These are phyloP conservation scores for Puntigrus tetrazona DNA, from an alignment of 2,113 vertebrate genomes.

Conservation along the genomic window DNA sequence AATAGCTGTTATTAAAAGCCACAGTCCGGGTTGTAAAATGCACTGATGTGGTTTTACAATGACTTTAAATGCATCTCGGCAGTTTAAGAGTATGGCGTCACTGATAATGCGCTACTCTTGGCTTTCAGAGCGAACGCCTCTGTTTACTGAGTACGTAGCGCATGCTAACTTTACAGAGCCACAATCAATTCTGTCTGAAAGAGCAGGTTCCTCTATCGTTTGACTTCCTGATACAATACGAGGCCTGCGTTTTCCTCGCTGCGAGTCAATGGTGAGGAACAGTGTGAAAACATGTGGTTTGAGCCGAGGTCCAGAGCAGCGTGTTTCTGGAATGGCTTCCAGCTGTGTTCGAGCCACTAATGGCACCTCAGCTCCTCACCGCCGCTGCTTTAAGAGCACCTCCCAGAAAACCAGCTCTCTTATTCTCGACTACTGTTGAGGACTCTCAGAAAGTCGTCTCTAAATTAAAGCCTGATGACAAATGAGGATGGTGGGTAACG, in stretches of 20 bases:
- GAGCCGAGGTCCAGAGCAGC: slow-evolving; percentile 80
- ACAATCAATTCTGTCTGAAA: neutral
- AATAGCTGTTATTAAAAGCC: slow-evolving; percentile 43
- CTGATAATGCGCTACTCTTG: slow-evolving; percentile 46
- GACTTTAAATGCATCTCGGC: slow-evolving; percentile 37
- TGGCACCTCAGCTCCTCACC: slow-evolving; percentile 73
- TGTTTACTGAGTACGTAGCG: neutral
- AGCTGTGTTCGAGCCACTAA: slow-evolving; percentile 85
- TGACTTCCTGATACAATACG: neutral
- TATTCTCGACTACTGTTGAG: slow-evolving; percentile 68
- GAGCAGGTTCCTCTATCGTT: neutral
- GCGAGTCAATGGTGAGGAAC: slow-evolving; percentile 87
- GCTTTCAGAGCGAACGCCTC: slow-evolving; percentile 30
- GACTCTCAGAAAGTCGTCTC: neutral
- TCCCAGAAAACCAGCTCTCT: slow-evolving; percentile 64
- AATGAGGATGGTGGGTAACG: neutral
- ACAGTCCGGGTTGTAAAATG: slow-evolving; percentile 39
- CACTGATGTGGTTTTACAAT: slow-evolving; percentile 53
- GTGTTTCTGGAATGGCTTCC: slow-evolving; percentile 88
- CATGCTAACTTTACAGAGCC: slow-evolving; percentile 5
- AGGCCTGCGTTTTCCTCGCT: slow-evolving; percentile 43
- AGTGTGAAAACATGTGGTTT: slow-evolving; percentile 89
- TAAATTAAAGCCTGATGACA: neutral
- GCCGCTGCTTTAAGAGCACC: slow-evolving; percentile 70
- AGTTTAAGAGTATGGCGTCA: slow-evolving; percentile 45